Percentiles rank a stretch among this genome's conserved stretches.
Conservation (phyloP, 2,888 invertebrate species). For the Ctenicera cuprea region DNA sequence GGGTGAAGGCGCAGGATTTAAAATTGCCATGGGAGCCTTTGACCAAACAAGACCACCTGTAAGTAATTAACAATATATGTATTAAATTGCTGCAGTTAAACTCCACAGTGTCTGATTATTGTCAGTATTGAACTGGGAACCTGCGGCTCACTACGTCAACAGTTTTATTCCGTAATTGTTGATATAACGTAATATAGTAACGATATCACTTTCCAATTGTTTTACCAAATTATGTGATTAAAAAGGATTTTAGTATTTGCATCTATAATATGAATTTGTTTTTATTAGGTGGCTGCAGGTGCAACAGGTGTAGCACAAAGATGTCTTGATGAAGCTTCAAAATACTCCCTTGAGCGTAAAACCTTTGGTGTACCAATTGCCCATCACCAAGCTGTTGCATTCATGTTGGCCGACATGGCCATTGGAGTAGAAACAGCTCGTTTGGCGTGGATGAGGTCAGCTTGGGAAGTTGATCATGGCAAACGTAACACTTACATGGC, state of each 20-base stretch:
- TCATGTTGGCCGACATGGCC: conserved; percentile 97
- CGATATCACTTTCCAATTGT: too few relatives aligned
- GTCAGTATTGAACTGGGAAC: too few relatives aligned
- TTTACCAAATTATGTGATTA: too few relatives aligned
- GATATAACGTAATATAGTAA: too few relatives aligned
- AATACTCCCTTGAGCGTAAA: conserved; percentile 94
- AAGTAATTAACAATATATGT: conserved; percentile 65
- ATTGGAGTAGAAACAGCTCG: conserved; percentile 92
- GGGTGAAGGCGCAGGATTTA: conserved; percentile 95
- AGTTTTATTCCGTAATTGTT: too few relatives aligned
- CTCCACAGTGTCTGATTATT: too few relatives aligned
- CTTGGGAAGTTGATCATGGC: conserved; percentile 93
- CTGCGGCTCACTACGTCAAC: too few relatives aligned
- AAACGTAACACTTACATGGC: conserved; percentile 89
- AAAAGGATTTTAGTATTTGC: too few relatives aligned
- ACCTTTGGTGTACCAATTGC: conserved; percentile 90
- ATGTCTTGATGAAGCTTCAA: conserved; percentile 93
- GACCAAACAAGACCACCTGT: conserved; percentile 95
- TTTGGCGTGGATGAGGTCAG: conserved; percentile 89
- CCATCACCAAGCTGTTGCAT: conserved; percentile 92
- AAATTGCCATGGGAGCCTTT: conserved; percentile 97
- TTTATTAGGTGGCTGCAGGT: conserved; percentile 86
- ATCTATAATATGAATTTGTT: too few relatives aligned
- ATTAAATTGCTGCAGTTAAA: too few relatives aligned
- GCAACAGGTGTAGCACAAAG: conserved; percentile 94